Evolutionary conservation across 2,113 vertebrate species (phyloP), one percentile per base, ranked within the genome.

Genomic region (Siphamia tubifer): DNA sequence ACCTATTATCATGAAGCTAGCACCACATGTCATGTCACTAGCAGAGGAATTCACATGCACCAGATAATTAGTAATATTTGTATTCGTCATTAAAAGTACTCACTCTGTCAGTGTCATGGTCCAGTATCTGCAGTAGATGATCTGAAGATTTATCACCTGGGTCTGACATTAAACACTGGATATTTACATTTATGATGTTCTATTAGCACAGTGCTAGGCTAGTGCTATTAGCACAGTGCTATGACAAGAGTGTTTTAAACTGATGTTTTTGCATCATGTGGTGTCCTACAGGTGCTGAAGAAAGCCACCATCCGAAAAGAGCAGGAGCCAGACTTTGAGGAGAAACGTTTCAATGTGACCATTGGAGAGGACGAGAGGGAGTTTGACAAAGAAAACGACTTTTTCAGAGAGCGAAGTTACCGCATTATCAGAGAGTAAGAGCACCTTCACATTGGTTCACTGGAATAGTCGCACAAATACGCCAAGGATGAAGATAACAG

Each of bases 301-400:
- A 99, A 99, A 79, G 97, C 98, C 68, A 98, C 96, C 0, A 98
- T 99, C 64, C 94, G 97, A 1, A 99, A 99, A 71, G 98, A 99
- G 25, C 98, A 99, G 69, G 98, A 99, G 74, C 98, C 98, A 0
- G 97, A 99, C 89, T 99, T 99, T 57, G 98, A 99, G 84, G 98
- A 99, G 84, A 99, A 99, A 42, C 93, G 98, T 3, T 96, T 99
- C 77, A 99, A 96, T 0, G 95, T 99, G 71, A 99, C 96, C 38
- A 99, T 99, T 0, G 98, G 97, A 0, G 97, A 99, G 47, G 97
- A 99, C 0, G 97, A 99, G 48, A 75, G 95, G 10, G 98, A 98
- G 2, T 96, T 99, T n/a, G 98, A 99, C 91, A 99, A 99, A 70
- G 98, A 99, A 72, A 99, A 99, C 0, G 98, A 99, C 36, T 97